Base-by-base conservation (phyloP, 2,797 vertebrate species). In the Chloroceryle amazona region DNA sequence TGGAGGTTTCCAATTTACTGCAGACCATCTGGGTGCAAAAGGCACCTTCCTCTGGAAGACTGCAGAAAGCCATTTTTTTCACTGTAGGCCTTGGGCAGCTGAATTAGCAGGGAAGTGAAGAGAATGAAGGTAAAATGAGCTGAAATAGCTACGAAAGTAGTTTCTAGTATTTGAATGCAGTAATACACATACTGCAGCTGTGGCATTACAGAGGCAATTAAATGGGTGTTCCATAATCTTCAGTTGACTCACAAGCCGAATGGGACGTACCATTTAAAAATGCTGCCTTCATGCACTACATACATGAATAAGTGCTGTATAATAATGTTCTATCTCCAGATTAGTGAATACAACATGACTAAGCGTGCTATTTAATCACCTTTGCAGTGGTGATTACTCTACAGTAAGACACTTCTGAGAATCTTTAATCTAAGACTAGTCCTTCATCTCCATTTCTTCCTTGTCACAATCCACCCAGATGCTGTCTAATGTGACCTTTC, bases 181-280 rank as follows among this genome's bases (percentile, higher is more conserved):
- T 94, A 90, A 85, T 57, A 85, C 57, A 63, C 31, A 73, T 57
- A 25, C 35, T 97, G 96, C 96, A 97, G 96, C 96, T 97, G 96
- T 80, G 93, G 83, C 81, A 91, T 95, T 95, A 95, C 93, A 90
- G 95, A 89, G 63, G 87, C 92, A 97, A 96, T 97, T 96, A 97
- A 97, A 96, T 94, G 95, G 93, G 96, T 96, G 96, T 96, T 94
- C 90, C 86, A 94, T 71, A 96, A 95, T 94, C 83, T 95, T 79
- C 7, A 13, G 81, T 92, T 96, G 93, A 96, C 86, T 97, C 96
- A 96, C 86, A 88, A 86, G 66, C 73, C 57, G 1, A 94, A 93
- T 91, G 89, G 70, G 81, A 93, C 4, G 81, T 58, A 95, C 82
- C 68, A 67, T 90, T 88, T 95, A 31, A 93, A 90, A 94, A 93